phyloP scores from a whole-genome alignment of 2,113 vertebrate genomes.

The Apaloderma vittatum region DNA sequence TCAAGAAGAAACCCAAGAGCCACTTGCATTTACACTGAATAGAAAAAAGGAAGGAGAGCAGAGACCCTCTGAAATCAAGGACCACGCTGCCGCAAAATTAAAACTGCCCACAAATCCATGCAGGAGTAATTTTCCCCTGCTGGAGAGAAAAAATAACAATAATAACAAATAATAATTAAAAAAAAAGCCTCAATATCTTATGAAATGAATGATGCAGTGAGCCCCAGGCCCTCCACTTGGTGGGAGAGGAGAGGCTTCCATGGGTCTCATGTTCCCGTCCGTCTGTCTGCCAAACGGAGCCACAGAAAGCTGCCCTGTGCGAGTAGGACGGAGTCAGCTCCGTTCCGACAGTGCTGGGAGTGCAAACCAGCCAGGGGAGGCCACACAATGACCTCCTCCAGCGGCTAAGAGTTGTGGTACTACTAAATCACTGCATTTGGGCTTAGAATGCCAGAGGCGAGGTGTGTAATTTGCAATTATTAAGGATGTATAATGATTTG shows the following conservation, averaged over 20 bases:
- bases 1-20: background rate
- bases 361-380: background rate
- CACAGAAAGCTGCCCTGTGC: background rate
- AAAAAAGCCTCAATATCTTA: background rate
- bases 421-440: background rate
- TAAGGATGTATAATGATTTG: background rate
- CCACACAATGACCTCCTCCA: background rate
- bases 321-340: background rate
- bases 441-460: background rate
- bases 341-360: background rate
- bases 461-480: background rate
- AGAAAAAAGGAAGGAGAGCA: background rate
- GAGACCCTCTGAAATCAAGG: background rate
- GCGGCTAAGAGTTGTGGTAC: accelerated
- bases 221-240: background rate
- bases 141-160: too few species aligned
- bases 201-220: background rate
- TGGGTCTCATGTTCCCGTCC: accelerated
- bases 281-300: accelerated
- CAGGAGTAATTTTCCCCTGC: background rate
- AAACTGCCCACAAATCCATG: background rate
- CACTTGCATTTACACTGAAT: background rate
- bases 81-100: background rate
- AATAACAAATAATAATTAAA: too few species aligned
- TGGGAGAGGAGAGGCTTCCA: background rate